These are phyloP conservation scores for Artemisiospiza belli DNA, from an alignment of 2,113 vertebrate genomes.

Conservation along the genomic window DNA sequence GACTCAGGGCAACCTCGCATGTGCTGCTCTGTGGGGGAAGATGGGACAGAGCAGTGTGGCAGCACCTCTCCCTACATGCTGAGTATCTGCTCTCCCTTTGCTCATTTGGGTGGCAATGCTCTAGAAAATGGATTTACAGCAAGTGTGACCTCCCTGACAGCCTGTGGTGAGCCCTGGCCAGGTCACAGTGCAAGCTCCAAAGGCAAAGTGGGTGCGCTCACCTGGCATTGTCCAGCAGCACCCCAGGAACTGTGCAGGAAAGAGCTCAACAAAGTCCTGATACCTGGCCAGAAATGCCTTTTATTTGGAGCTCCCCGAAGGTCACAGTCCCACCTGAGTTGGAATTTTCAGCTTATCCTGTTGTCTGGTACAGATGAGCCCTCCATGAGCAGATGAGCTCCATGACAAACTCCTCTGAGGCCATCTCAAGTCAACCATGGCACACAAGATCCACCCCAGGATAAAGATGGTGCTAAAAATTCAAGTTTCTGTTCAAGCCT, in stretches of 20 bases:
- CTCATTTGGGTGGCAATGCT: neutral
- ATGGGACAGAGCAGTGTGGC: neutral
- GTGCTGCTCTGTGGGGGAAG: neutral
- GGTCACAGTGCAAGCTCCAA: neutral
- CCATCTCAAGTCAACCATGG: neutral
- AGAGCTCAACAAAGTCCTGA: neutral
- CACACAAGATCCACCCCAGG: neutral
- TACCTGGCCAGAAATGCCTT: neutral
- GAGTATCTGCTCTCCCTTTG: neutral
- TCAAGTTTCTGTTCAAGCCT: neutral
- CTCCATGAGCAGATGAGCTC: neutral
- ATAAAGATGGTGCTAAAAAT: neutral
- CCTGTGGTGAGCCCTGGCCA: neutral
- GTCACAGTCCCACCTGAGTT: neutral
- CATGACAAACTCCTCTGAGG: neutral
- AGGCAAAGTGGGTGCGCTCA: neutral
- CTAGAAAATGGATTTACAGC: neutral
- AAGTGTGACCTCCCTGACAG: neutral
- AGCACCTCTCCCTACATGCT: neutral
- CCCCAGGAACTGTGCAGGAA: rapidly evolving
- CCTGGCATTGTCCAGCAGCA: neutral
- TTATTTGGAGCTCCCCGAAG: neutral
- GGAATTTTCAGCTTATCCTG: neutral
- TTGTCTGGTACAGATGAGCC: neutral
- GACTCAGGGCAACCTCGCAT: neutral